Conservation (phyloP, 2,113 vertebrate genomes). For the Otolemur garnettii region DNA sequence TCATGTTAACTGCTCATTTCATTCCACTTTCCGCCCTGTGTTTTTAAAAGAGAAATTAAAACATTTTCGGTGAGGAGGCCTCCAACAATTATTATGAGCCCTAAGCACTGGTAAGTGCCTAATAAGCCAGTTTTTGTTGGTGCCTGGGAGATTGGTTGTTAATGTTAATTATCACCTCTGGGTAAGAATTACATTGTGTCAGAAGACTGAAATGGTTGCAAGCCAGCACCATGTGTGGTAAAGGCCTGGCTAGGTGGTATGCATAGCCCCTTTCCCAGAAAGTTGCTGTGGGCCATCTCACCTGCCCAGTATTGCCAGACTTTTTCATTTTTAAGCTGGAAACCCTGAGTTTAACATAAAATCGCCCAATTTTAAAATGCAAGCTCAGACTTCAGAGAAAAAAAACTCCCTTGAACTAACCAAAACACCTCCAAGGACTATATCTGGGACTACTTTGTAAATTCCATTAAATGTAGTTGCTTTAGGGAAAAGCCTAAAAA, state of each 20-base stretch:
- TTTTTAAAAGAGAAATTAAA: background rate
- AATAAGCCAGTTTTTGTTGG: background rate
- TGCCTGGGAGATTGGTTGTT: background rate
- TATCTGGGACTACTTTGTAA: background rate
- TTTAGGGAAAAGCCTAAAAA: background rate
- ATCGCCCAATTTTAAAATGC: background rate
- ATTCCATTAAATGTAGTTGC: background rate
- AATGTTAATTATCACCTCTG: background rate
- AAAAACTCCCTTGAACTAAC: background rate
- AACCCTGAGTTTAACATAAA: background rate
- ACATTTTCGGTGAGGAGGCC: background rate
- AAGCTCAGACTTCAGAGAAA: constrained; percentile 35
- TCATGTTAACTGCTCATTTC: background rate
- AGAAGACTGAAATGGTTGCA: background rate
- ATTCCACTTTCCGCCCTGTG: background rate
- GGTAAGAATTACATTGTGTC: background rate
- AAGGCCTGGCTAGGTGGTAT: background rate
- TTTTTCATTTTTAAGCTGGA: background rate
- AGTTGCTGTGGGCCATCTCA: background rate
- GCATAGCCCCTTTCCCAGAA: background rate
- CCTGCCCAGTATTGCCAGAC: background rate
- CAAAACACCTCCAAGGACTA: background rate
- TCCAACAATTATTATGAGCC: background rate
- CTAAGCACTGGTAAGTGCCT: background rate
- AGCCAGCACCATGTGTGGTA: fast-evolving